Conservation (phyloP, 2,113 vertebrate genomes). For the Muntiacus reevesi region DNA sequence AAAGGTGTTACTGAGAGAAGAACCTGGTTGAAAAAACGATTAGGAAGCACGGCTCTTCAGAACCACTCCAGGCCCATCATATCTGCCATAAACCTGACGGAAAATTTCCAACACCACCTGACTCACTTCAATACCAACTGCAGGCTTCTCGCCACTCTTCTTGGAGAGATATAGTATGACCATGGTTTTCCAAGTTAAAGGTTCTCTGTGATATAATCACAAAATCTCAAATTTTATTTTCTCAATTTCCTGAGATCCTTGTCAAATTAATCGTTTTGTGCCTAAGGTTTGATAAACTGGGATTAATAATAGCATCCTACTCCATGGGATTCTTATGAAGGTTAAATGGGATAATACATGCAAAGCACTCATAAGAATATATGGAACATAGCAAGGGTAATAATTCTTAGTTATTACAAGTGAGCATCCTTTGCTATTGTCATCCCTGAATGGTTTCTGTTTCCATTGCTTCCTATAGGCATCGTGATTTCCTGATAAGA, state of each 20-base stretch:
- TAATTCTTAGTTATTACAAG: background rate
- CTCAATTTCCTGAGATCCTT: background rate
- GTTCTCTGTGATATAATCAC: background rate
- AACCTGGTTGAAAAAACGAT: background rate
- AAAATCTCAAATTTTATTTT: background rate
- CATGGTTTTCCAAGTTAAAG: background rate
- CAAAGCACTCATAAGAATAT: background rate
- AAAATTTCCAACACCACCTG: no score
- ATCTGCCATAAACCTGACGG: fast-evolving
- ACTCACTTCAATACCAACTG: fast-evolving
- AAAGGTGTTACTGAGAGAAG: background rate
- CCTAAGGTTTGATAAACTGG: background rate
- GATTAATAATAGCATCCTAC: background rate
- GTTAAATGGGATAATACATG: background rate
- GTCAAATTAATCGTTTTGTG: background rate
- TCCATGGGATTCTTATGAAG: background rate
- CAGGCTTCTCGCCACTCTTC: fast-evolving
- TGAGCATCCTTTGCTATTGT: background rate
- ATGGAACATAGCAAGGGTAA: background rate
- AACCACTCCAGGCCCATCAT: fast-evolving
- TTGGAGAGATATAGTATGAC: background rate
- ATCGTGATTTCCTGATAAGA: background rate
- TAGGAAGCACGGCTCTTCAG: fast-evolving
- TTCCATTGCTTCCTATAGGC: background rate
- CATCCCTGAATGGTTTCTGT: background rate